Evolutionary conservation across 1,140 invertebrate genomes (phyloP), one percentile per base, ranked within the genome.

Genomic region (Meloidogyne floridensis): DNA sequence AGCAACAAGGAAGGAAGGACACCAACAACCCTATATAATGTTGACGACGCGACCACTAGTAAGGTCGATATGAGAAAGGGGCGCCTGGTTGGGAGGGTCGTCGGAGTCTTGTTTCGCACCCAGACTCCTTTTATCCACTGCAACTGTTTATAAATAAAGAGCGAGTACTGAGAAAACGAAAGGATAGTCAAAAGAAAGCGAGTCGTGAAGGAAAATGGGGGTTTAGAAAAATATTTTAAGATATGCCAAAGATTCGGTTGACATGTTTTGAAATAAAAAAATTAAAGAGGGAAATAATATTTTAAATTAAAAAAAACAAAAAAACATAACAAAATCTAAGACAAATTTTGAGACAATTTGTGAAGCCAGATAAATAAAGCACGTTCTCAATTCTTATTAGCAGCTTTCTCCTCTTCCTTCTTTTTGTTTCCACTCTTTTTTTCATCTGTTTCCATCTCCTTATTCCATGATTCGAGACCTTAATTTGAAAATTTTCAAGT

Each of bases 381-480:
- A 72, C 9, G 43, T 11, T 72, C 51, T 53, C 13, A 73, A 7
- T 47, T 47, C 3, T 43, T 73, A 47, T 73, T 15, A 72, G 42
- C 43, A 65, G 43, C 74, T 80, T 82, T 82, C 43, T 65, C 54
- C 18, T 82, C 20, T 32, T 59, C 47, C 47, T 82, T 82, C 47
- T 54, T 59, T 43, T 83, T 81, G 32, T 43, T 47, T 8, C 47
- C 7, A 6, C 47, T 47, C 69, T 75, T 75, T 72, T 82, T 80
- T 54, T 80, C 76, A 42, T 72, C 70, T 69, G 81, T 71, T 65
- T 81, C 72, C 18, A 75, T 72, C 7, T 86, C 84, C 20, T 83
- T 91, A 90, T 98, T 98, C 97, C 97, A 99, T 83, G 94, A 94
- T 91, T 96, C 94, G 2, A 99, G 92, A 42, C 77, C 77, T 79